phyloP scores from a whole-genome alignment of 2,888 invertebrate species.

The Apamea epomidion region DNA sequence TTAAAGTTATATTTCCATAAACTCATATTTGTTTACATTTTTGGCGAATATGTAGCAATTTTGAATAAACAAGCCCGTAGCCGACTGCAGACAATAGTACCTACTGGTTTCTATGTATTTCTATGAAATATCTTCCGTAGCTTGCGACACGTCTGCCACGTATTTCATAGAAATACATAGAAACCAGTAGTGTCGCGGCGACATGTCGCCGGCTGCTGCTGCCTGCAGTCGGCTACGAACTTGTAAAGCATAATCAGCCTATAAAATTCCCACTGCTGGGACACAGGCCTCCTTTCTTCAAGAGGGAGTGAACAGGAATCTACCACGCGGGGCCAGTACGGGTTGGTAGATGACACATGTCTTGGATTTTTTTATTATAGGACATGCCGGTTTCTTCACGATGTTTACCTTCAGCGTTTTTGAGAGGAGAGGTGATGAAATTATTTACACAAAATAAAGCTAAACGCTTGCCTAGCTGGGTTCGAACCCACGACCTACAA shows the following conservation, averaged over 20 bases:
- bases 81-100: too few species aligned
- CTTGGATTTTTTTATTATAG: neutral
- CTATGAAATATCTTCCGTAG: too few species aligned
- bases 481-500: neutral
- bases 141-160: too few species aligned
- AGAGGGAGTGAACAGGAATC: neutral
- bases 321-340: neutral
- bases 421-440: neutral
- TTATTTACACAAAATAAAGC: neutral
- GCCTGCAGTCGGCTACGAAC: neutral
- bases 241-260: neutral
- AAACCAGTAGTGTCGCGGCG: neutral
- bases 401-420: neutral
- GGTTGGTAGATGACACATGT: neutral
- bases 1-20: too few species aligned
- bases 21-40: too few species aligned
- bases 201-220: too few species aligned
- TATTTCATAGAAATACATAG: too few species aligned
- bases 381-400: neutral
- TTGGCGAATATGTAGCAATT: too few species aligned
- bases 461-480: neutral
- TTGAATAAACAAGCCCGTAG: neutral
- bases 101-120: too few species aligned
- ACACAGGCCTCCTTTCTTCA: neutral
- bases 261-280: neutral